Evolutionary conservation across 2,113 vertebrate species (phyloP).

Genomic region (Atherinomorus stipes): DNA sequence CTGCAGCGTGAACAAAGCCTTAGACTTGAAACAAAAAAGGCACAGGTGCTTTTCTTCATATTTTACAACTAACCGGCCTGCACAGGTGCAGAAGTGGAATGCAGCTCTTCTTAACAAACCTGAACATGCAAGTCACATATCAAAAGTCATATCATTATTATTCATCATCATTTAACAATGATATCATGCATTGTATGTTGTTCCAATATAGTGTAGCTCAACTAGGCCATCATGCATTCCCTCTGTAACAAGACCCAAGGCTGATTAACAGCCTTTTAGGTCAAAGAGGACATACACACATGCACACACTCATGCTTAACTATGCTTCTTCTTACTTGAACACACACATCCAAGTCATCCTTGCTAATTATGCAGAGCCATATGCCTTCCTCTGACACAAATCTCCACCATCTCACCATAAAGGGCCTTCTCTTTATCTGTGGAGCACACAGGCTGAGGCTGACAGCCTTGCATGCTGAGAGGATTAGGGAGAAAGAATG

Average conservation of each 20-base stretch:
- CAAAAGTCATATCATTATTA: too few species aligned
- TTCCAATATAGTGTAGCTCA: too few species aligned
- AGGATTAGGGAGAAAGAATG: slow-evolving; percentile 60
- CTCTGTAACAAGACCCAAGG: not conserved
- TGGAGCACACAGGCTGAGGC: slow-evolving; percentile 49
- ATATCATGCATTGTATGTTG: too few species aligned
- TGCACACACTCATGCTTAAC: not conserved
- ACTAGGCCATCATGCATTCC: too few species aligned
- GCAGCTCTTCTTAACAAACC: too few species aligned
- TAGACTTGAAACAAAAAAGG: too few species aligned
- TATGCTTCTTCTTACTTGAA: slow-evolving; percentile 10
- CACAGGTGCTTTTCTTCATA: too few species aligned
- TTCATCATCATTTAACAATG: too few species aligned
- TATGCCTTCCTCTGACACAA: slow-evolving; percentile 57
- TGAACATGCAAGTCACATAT: too few species aligned
- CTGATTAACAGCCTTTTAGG: slow-evolving; percentile 17
- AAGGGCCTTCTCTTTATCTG: slow-evolving; percentile 61
- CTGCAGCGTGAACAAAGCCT: too few species aligned
- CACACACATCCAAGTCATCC: slow-evolving; percentile 5
- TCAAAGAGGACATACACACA: slow-evolving; percentile 25
- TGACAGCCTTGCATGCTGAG: slow-evolving; percentile 48
- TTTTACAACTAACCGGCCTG: too few species aligned
- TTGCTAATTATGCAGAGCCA: slow-evolving; percentile 63
- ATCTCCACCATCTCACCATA: slow-evolving; percentile 65
- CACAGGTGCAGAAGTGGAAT: too few species aligned